A percentile compares a stretch with the other conserved stretches of the same genome.
Conservation (phyloP, 2,797 vertebrate species). For the Enteromius argenteus region DNA sequence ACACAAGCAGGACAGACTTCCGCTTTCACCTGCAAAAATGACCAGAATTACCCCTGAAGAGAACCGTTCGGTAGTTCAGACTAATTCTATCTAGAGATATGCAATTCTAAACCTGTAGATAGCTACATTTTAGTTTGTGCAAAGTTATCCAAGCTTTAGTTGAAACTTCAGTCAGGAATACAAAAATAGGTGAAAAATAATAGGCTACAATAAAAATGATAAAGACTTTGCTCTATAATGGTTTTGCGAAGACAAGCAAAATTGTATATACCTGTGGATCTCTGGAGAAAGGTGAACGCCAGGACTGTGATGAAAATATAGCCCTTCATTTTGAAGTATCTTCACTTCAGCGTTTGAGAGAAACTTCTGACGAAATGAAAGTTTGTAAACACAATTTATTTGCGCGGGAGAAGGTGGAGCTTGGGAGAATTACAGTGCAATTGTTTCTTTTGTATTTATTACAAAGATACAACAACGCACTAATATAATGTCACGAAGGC, state of each 20-base stretch:
- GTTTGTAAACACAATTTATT: constrained; percentile 48
- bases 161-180: background rate
- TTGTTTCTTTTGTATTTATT: background rate
- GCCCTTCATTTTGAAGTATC: constrained; percentile 41
- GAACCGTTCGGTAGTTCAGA: background rate
- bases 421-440: background rate
- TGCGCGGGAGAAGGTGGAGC: constrained; percentile 37
- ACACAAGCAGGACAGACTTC: background rate
- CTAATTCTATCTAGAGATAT: background rate
- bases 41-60: background rate
- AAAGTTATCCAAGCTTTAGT: background rate
- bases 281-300: constrained; percentile 21
- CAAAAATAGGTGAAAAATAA: background rate
- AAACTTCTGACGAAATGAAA: constrained; percentile 36
- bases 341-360: background rate
- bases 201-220: background rate
- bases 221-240: background rate
- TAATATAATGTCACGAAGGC: constrained; percentile 3
- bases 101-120: background rate
- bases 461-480: background rate
- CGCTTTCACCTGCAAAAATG: background rate
- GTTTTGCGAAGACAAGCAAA: constrained; percentile 5
- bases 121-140: background rate
- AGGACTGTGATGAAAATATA: constrained; percentile 30
- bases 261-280: constrained; percentile 54